Conservation (phyloP, 2,888 invertebrate genomes). For the Aelia acuminata region DNA sequence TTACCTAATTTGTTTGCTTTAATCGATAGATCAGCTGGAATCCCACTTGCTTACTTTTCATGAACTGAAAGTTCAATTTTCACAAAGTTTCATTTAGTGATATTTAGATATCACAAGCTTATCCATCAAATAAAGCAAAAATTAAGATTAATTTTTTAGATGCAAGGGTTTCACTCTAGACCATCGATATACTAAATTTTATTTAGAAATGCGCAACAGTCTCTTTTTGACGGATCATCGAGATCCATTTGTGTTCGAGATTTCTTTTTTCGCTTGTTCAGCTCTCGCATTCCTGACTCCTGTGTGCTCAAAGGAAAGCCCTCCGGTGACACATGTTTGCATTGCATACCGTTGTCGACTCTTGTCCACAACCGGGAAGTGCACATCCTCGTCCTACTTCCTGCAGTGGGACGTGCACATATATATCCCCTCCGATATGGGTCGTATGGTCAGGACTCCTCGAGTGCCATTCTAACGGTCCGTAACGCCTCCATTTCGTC, state of each 20-base stretch:
- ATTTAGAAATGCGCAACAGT: neutral
- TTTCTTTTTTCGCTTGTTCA: neutral
- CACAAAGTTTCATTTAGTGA: no score
- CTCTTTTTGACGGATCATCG: neutral
- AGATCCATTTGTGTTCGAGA: neutral
- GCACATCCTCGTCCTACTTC: constrained; percentile 39
- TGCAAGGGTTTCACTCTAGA: no score
- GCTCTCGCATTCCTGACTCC: neutral
- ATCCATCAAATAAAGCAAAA: no score
- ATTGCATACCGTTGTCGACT: neutral
- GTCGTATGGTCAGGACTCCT: constrained; percentile 32
- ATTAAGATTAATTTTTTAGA: no score
- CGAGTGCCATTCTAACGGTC: constrained; percentile 48
- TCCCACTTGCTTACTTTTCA: no score
- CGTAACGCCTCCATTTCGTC: constrained; percentile 38
- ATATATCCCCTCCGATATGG: constrained; percentile 16
- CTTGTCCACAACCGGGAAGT: constrained; percentile 35
- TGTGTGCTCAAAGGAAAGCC: neutral
- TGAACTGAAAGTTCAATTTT: no score
- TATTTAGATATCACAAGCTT: no score
- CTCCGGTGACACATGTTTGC: neutral
- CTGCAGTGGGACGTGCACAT: constrained; percentile 40
- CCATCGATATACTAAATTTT: no score
- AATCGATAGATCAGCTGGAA: no score
- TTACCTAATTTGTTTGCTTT: no score